Evolutionary conservation across 1,140 invertebrate species (phyloP).

Genomic region (Galendromus occidentalis): DNA sequence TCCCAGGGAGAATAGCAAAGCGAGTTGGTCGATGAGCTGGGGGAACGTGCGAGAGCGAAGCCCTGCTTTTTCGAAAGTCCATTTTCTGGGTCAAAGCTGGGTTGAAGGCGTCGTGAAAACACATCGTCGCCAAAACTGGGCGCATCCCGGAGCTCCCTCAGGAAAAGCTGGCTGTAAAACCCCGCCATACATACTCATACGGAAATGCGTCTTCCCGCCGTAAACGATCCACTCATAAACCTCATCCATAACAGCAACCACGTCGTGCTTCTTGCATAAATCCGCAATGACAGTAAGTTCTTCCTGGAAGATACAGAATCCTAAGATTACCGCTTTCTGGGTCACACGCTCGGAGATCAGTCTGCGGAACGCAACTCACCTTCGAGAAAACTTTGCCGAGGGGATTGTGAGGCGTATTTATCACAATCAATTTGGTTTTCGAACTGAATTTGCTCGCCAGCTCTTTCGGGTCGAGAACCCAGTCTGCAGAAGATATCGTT

Average conservation of each 20-base stretch:
- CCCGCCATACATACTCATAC: slow-evolving; percentile 45
- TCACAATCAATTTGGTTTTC: slow-evolving; percentile 82
- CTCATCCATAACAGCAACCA: slow-evolving; percentile 79
- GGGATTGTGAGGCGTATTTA: slow-evolving; percentile 94
- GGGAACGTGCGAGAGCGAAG: too few relatives aligned
- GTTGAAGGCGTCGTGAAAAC: too few relatives aligned
- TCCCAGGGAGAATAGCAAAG: too few relatives aligned
- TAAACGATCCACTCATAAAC: slow-evolving; percentile 97
- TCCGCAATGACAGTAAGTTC: slow-evolving; percentile 51
- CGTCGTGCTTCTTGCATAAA: slow-evolving; percentile 78
- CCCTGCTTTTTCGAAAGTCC: background rate
- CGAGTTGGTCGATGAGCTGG: too few relatives aligned
- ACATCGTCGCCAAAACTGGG: too few relatives aligned
- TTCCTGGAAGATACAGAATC: slow-evolving; percentile 24
- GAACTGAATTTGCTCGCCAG: slow-evolving; percentile 57
- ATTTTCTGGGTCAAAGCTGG: too few relatives aligned
- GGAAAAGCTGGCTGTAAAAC: background rate
- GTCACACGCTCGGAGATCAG: slow-evolving; percentile 3
- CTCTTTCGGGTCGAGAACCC: slow-evolving; percentile 64
- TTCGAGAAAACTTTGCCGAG: slow-evolving; percentile 53
- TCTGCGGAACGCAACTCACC: background rate
- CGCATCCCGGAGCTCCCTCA: too few relatives aligned
- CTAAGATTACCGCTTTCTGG: background rate
- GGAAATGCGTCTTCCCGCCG: slow-evolving; percentile 58
- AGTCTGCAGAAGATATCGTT: slow-evolving; percentile 50